Evolutionary conservation across 2,888 invertebrate species (phyloP).

Genomic region (Tiliacea citrago): DNA sequence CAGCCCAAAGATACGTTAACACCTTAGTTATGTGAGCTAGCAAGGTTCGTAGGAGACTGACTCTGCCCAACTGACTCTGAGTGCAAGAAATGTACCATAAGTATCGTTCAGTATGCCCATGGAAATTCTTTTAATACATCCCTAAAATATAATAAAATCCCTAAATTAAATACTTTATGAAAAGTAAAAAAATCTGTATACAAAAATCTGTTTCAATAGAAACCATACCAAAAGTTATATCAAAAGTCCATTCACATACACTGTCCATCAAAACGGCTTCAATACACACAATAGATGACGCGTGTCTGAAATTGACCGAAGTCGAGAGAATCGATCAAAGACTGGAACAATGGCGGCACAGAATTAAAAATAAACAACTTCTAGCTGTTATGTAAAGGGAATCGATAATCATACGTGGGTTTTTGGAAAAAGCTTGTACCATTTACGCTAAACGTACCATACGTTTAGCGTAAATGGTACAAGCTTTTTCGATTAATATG

Average conservation of each 20-base stretch:
- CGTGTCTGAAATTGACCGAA: constrained; percentile 36
- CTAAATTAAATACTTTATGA: neutral
- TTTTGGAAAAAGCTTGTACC: no score
- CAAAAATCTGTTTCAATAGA: neutral
- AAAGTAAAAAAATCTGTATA: neutral
- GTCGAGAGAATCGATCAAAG: constrained; percentile 35
- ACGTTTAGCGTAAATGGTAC: neutral
- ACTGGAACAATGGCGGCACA: constrained; percentile 24
- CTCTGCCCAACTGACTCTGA: neutral
- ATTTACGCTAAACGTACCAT: no score
- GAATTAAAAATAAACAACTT: constrained; percentile 46
- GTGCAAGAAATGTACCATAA: no score
- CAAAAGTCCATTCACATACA: constrained; percentile 14
- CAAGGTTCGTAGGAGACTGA: neutral
- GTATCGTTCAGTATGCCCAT: neutral
- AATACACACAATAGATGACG: constrained; percentile 29
- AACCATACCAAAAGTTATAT: constrained; percentile 3
- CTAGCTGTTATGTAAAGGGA: neutral
- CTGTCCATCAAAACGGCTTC: constrained; percentile 29
- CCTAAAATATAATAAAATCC: neutral
- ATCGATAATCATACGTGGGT: constrained; percentile 26
- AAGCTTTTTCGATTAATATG: neutral
- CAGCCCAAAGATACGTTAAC: neutral
- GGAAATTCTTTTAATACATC: neutral
- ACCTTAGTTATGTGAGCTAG: neutral